These are phyloP conservation scores for Coilia nasus DNA, from an alignment of 2,797 vertebrate species.

Conservation along the genomic window DNA sequence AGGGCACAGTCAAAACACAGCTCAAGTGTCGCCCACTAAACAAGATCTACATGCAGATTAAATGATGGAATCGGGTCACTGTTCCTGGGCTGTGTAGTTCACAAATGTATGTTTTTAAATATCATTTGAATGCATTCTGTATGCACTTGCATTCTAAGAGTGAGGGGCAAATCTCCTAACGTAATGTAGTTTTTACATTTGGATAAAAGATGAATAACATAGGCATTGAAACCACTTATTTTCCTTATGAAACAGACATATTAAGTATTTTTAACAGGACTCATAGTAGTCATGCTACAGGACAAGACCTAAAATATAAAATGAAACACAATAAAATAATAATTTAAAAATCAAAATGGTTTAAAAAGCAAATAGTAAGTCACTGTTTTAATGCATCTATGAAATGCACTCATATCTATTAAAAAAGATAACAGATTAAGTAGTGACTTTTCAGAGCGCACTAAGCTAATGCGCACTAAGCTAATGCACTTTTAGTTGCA, in stretches of 20 bases:
- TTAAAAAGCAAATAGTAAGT: no score
- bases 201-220: background rate
- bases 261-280: background rate
- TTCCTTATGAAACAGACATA: background rate
- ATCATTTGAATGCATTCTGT: background rate
- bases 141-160: background rate
- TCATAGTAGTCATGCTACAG: background rate
- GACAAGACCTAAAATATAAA: background rate
- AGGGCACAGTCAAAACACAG: background rate
- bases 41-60: constrained; percentile 3
- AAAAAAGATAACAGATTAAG: no score
- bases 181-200: background rate
- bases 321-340: constrained; percentile 2
- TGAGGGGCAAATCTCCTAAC: background rate
- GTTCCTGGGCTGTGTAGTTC: background rate
- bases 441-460: no score
- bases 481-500: no score
- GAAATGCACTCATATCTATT: no score
- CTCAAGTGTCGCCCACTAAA: background rate
- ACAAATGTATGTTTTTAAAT: background rate
- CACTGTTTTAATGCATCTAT: no score
- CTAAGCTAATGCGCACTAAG: no score
- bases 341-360: background rate
- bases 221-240: background rate
- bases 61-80: background rate